Evolutionary conservation across 2,888 invertebrate species (phyloP), one percentile per base, ranked within the genome.

Genomic region (Apamea monoglypha): DNA sequence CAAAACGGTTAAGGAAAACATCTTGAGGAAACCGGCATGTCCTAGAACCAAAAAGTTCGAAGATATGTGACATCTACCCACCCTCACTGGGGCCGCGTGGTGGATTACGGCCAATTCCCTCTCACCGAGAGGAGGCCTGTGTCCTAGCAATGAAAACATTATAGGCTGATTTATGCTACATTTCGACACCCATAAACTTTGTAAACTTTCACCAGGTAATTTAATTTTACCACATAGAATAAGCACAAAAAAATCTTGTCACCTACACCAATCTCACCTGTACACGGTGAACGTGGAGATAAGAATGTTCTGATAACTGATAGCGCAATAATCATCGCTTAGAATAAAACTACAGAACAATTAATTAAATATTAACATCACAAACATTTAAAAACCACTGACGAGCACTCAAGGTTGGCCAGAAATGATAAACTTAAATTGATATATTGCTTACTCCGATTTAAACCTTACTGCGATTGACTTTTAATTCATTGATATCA

Each of bases 301-400:
- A 8, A 75, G 21, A 64, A 12, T 4, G 32, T 32, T 40, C 25
- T 18, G n/a, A 67, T 36, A 16, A 21, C 36, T 14, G 7, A 32
- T 61, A 18, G 14, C 8, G 14, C 1, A 72, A 40, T 36, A 32
- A 16, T 32, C 40, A 79, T 7, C 4, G 4, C n/a, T 18, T 8
- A 36, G 0, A 70, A 63, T 44, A 8, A 76, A n/a, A 59, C 14
- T 14, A 74, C 6, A 59, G n/a, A 74, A n/a, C 16, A n/a, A 47
- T 18, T 36, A 76, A 25, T 59, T 32, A 64, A 74, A 32, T 40
- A 56, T 64, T n/a, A 82, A 76, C 69, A 59, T 18, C 56, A 81
- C 76, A 82, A 69, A 82, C 69, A 64, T 76, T 40, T 21, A 81
- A n/a, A 21, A 50, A 50, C 69, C 64, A 40, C 29, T 40, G 6